Base-by-base conservation (phyloP, 2,797 vertebrate genomes). In the Oreonectes daqikongensis region DNA sequence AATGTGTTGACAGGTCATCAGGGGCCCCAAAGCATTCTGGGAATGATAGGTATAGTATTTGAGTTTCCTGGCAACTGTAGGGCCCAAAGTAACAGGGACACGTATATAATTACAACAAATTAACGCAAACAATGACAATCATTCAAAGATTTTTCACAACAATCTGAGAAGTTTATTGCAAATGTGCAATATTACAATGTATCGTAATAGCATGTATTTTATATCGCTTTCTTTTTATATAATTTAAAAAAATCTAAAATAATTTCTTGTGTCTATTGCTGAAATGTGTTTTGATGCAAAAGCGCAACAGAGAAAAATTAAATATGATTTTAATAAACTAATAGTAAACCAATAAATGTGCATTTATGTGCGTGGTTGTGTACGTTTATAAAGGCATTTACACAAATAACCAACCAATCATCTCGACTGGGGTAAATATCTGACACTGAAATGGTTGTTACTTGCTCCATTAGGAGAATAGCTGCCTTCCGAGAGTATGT, bases 1-100 rank as follows among this genome's bases (percentile, higher is more conserved):
- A 76, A 77, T 68, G 65, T 60, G 69, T 61, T 69, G 75, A 77
- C 75, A 69, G 75, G 55, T 64, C 46, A 35, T 7, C 38, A 48
- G 28, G 50, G 57, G 38, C n/a, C 73, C 69, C 53, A 24, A 38
- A 26, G 44, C 60, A 70, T 70, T 64, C 59, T 70, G 57, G 18
- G 59, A 70, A 77, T 70, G 57, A 14, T 40, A 52, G 26, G 69
- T 69, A 75, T 18, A 57, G 52, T 75, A 67, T 24, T 10, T 57
- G 9, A 24, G 64, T 68, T 68, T 30, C 53, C 20, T 42, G 35
- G 53, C 42, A 60, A 59, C 40, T 46, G 53, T 67, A 67, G 38
- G 28, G 53, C 17, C 18, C 8, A 61, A n/a, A 61, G 30, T 4
- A 38, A 30, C 22, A n/a, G 38, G 28, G 26, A 38, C 28, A 60